Conservation (phyloP, 1,140 invertebrate genomes). For the Diploscapter pachys region DNA sequence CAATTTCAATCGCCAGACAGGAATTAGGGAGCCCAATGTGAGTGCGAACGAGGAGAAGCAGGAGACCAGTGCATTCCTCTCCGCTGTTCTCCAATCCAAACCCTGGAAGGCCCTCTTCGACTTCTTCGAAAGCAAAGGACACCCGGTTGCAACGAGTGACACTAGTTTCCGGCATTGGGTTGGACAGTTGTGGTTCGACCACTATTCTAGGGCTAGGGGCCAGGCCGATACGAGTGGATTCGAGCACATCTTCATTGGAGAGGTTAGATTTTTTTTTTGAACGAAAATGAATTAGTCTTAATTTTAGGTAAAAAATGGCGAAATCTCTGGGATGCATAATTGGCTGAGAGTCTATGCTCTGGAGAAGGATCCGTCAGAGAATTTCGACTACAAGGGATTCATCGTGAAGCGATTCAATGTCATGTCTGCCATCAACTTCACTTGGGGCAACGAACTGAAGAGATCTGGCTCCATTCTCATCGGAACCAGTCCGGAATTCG, state of each 20-base stretch:
- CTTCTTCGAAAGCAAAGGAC: slow-evolving; percentile 42
- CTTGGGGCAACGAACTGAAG: slow-evolving; percentile 73
- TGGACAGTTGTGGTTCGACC: slow-evolving; percentile 40
- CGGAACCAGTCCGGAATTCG: slow-evolving; percentile 85
- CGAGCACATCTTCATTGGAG: slow-evolving; percentile 80
- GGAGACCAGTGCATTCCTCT: slow-evolving; percentile 38
- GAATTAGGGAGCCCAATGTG: slow-evolving; percentile 37
- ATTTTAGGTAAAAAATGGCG: slow-evolving; percentile 49
- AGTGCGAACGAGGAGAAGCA: slow-evolving; percentile 31
- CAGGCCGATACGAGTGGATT: slow-evolving; percentile 64
- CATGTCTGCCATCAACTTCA: slow-evolving; percentile 66
- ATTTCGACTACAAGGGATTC: slow-evolving; percentile 75
- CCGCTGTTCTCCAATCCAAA: slow-evolving; percentile 30
- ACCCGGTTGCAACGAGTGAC: slow-evolving; percentile 31
- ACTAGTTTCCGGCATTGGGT: slow-evolving; percentile 36
- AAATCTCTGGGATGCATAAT: slow-evolving; percentile 78
- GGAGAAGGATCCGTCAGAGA: slow-evolving; percentile 65
- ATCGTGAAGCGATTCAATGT: slow-evolving; percentile 42
- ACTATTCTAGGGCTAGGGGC: slow-evolving; percentile 39
- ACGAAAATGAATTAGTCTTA: slow-evolving; percentile 6
- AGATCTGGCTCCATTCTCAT: slow-evolving; percentile 77
- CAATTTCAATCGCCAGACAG: slow-evolving; percentile 41
- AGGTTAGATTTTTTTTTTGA: slow-evolving; percentile 62
- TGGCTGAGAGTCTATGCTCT: slow-evolving; percentile 79
- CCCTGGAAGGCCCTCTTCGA: slow-evolving; percentile 36